A percentile compares a stretch with the other conserved stretches of the same genome.
These are phyloP conservation scores for Otus sunia DNA, from an alignment of 2,113 vertebrate species.

Conservation along the genomic window DNA sequence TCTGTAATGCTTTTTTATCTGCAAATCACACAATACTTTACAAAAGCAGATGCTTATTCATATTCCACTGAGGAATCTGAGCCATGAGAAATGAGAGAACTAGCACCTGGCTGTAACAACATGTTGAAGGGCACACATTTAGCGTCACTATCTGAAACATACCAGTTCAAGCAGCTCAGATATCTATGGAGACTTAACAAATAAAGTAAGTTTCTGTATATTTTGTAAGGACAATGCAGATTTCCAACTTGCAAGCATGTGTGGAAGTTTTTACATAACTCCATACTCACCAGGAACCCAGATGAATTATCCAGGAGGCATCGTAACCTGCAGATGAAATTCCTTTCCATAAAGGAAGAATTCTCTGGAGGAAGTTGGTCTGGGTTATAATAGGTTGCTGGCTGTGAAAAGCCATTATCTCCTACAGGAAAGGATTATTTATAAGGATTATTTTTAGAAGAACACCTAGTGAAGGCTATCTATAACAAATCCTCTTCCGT, in stretches of 20 bases:
- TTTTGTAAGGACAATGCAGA: background rate
- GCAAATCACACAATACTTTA: background rate
- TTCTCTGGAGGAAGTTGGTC: slow-evolving; percentile 92
- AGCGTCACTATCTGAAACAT: background rate
- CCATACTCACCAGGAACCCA: slow-evolving; percentile 86
- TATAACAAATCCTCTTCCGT: slow-evolving; percentile 28
- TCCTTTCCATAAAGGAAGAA: slow-evolving; percentile 88
- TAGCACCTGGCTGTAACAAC: background rate
- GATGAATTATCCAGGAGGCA: slow-evolving; percentile 95
- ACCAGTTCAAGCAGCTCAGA: background rate
- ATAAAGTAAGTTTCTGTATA: background rate
- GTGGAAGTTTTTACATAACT: background rate
- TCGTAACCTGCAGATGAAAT: slow-evolving; percentile 89
- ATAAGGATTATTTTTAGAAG: slow-evolving; percentile 55
- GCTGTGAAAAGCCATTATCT: slow-evolving; percentile 66
- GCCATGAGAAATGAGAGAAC: background rate
- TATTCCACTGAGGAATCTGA: background rate
- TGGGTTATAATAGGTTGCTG: slow-evolving; percentile 78
- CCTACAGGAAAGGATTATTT: slow-evolving; percentile 71
- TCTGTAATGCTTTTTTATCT: background rate
- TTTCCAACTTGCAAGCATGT: background rate
- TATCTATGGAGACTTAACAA: background rate
- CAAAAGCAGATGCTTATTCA: background rate
- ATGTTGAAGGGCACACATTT: background rate
- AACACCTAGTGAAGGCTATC: slow-evolving; percentile 56